phyloP scores from a whole-genome alignment of 2,888 invertebrate species.

The Sphaerophoria rueppellii region DNA sequence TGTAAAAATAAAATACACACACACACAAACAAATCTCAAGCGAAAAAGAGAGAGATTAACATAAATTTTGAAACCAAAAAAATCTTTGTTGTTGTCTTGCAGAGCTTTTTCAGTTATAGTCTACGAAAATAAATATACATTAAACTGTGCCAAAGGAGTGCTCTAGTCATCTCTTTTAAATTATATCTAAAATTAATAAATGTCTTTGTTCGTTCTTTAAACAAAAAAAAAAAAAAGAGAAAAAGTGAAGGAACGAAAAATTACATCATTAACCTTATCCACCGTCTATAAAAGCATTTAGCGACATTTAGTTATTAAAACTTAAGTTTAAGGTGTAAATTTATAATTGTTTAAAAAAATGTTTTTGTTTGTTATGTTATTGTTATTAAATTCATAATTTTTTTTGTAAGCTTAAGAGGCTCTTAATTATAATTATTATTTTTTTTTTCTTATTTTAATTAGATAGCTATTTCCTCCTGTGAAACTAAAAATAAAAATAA shows the following conservation, averaged over 20 bases:
- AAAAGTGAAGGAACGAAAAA: conserved; percentile 17
- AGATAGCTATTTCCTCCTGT: conserved; percentile 71
- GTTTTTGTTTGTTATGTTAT: conserved; percentile 42
- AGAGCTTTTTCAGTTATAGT: conserved; percentile 52
- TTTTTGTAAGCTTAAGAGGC: conserved; percentile 32
- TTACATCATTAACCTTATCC: conserved; percentile 63
- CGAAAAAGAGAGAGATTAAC: not conserved
- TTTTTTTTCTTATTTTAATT: conserved; percentile 54
- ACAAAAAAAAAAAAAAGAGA: conserved; percentile 30
- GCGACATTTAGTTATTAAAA: conserved; percentile 44
- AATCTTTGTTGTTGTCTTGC: conserved; percentile 58
- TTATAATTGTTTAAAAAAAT: conserved; percentile 17
- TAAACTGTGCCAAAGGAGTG: conserved; percentile 71
- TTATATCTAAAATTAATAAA: conserved; percentile 37
- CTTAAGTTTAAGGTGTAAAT: conserved; percentile 16
- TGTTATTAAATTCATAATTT: conserved; percentile 66
- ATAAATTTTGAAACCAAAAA: conserved; percentile 28
- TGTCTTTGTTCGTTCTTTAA: conserved; percentile 38
- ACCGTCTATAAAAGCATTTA: conserved; percentile 71
- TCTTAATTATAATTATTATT: conserved; percentile 60
- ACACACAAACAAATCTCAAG: conserved; percentile 5
- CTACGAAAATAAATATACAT: conserved; percentile 22
- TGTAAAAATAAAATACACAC: conserved; percentile 1
- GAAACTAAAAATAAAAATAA: conserved; percentile 25
- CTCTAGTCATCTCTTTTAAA: conserved; percentile 46